Percentiles rank a stretch among this genome's conserved stretches.
These are phyloP conservation scores for Aphelocoma coerulescens DNA, from an alignment of 2,113 vertebrate genomes.

Conservation along the genomic window DNA sequence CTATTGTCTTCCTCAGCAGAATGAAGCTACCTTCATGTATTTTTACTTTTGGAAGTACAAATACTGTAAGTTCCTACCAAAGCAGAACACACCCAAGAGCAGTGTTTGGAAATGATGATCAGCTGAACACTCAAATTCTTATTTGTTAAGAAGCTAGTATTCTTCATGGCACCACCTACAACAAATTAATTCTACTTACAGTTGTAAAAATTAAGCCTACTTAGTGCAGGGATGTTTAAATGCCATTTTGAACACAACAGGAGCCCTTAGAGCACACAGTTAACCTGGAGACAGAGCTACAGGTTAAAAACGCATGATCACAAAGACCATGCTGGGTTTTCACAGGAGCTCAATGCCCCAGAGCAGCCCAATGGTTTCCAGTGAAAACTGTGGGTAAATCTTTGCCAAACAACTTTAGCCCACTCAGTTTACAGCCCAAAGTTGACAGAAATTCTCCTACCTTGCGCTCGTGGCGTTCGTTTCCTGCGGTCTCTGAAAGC, in stretches of 20 bases:
- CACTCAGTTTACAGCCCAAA: rapidly evolving
- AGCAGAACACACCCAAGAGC: background rate
- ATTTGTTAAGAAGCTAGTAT: background rate
- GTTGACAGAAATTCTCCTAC: constrained; percentile 9
- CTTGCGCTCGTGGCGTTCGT: constrained; percentile 83
- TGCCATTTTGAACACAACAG: background rate
- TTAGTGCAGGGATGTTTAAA: background rate
- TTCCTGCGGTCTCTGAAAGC: constrained; percentile 96
- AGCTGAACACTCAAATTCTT: background rate
- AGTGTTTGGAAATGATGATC: background rate
- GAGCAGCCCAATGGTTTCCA: background rate
- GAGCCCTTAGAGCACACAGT: background rate
- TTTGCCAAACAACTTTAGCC: background rate
- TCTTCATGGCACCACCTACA: background rate
- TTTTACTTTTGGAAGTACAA: background rate
- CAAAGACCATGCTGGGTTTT: background rate
- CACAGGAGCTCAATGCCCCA: background rate
- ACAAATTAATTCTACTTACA: background rate
- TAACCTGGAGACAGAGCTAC: background rate
- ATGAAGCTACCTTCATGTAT: background rate
- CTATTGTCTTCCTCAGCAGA: background rate
- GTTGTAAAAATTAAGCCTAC: background rate
- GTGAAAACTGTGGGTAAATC: background rate
- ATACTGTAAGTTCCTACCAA: background rate
- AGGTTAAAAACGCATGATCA: background rate